phyloP scores from a whole-genome alignment of 2,113 vertebrate genomes.

The Redunca redunca region DNA sequence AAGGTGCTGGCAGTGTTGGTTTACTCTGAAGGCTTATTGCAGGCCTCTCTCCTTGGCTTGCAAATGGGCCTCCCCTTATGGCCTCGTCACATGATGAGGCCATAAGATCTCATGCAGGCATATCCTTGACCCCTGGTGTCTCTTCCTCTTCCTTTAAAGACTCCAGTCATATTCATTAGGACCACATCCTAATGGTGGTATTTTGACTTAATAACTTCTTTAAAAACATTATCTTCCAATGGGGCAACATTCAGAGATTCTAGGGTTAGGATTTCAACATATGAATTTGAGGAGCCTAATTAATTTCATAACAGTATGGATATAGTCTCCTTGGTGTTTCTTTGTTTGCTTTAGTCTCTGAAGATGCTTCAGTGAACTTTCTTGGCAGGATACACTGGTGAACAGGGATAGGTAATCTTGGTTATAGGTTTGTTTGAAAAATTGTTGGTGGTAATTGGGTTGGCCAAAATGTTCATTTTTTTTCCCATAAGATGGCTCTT shows the following conservation, averaged over 20 bases:
- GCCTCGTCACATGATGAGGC: accelerated
- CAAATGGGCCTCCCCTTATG: background rate
- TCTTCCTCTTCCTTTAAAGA: background rate
- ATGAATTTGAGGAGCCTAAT: background rate
- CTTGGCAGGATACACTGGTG: background rate
- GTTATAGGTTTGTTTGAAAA: background rate
- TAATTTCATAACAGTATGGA: too few relatives aligned
- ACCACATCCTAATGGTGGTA: accelerated
- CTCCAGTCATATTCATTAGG: background rate
- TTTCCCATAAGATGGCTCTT: background rate
- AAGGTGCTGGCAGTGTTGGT: background rate
- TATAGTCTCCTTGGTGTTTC: background rate
- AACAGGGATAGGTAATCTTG: background rate
- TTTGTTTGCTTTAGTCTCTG: background rate
- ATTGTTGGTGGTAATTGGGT: background rate
- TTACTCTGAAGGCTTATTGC: background rate
- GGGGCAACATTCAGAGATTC: background rate
- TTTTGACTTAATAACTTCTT: background rate
- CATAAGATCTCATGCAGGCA: background rate
- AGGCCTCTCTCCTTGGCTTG: background rate
- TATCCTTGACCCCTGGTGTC: background rate
- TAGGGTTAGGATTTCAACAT: background rate
- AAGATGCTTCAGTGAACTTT: background rate
- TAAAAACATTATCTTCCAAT: background rate
- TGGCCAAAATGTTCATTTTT: background rate